These are phyloP conservation scores for Linnaemya vulpina DNA, from an alignment of 2,888 invertebrate species.

Conservation along the genomic window DNA sequence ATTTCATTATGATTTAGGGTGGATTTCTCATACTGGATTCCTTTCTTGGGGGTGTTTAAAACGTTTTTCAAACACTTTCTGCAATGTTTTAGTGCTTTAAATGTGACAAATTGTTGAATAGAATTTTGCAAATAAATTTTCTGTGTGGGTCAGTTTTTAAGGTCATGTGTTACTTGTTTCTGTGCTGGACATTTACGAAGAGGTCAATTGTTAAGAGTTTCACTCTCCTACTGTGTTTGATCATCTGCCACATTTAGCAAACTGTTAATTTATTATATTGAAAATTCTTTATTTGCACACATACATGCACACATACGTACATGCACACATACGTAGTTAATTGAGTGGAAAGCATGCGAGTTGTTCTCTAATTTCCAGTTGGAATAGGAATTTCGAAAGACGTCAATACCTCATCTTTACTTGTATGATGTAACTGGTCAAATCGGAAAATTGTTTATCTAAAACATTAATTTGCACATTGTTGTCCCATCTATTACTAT, in stretches of 20 bases:
- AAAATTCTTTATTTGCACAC: slow-evolving; percentile 29
- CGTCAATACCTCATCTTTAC: too few relatives aligned
- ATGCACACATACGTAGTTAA: slow-evolving; percentile 21
- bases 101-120: slow-evolving; percentile 63
- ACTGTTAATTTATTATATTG: slow-evolving; percentile 30
- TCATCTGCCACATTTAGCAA: slow-evolving; percentile 56
- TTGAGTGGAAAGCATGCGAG: slow-evolving; percentile 17
- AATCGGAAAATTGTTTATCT: too few relatives aligned
- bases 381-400: too few relatives aligned
- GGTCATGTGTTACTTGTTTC: slow-evolving; percentile 66
- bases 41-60: slow-evolving; percentile 52
- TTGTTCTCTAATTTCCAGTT: background rate
- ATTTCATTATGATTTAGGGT: slow-evolving; percentile 41
- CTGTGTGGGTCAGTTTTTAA: slow-evolving; percentile 63
- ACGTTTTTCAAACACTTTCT: slow-evolving; percentile 19
- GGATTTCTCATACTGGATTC: slow-evolving; percentile 12
- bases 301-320: too few relatives aligned
- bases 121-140: slow-evolving; percentile 30
- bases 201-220: slow-evolving; percentile 62
- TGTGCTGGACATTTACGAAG: slow-evolving; percentile 17
- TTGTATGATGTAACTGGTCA: too few relatives aligned
- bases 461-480: too few relatives aligned
- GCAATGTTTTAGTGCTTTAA: slow-evolving; percentile 27
- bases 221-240: slow-evolving; percentile 2
- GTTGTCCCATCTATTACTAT: too few relatives aligned